These are phyloP conservation scores for Sebastes umbrosus DNA, from an alignment of 2,797 vertebrate species.

Conservation along the genomic window DNA sequence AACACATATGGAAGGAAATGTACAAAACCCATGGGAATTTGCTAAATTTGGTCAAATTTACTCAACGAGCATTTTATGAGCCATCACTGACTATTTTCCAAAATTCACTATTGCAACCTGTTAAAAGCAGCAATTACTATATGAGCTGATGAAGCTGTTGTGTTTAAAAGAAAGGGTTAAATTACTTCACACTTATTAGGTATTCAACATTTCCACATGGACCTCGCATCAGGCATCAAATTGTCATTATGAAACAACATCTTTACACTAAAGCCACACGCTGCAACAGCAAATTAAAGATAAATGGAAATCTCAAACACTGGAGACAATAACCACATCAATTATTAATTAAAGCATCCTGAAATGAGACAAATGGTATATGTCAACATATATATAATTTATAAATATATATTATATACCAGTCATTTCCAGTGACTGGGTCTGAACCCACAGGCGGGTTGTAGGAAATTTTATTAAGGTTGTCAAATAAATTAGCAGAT, in stretches of 20 bases:
- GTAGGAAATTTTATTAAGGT: rapidly evolving
- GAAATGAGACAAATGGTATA: neutral
- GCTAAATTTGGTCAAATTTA: neutral
- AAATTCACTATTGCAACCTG: neutral
- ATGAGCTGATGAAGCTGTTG: neutral
- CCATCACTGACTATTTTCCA: neutral
- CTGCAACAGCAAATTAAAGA: neutral
- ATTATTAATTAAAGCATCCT: neutral
- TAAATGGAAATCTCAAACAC: neutral
- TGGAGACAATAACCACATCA: neutral
- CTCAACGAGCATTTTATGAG: neutral
- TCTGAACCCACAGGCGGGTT: rapidly evolving
- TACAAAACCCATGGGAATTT: neutral
- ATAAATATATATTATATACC: too few species aligned
- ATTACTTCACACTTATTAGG: neutral
- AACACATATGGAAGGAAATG: neutral
- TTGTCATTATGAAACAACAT: neutral
- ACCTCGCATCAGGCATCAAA: neutral
- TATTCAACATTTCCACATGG: neutral
- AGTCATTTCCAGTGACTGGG: rapidly evolving
- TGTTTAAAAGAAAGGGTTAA: neutral
- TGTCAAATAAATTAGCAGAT: too few species aligned
- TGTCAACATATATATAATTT: neutral
- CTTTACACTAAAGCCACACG: neutral
- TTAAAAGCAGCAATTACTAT: too few species aligned